Evolutionary conservation across 35 echinoderm and acorn worm genomes (phyloP), one percentile per base, ranked within the genome.

Genomic region (Apostichopus californicus): DNA sequence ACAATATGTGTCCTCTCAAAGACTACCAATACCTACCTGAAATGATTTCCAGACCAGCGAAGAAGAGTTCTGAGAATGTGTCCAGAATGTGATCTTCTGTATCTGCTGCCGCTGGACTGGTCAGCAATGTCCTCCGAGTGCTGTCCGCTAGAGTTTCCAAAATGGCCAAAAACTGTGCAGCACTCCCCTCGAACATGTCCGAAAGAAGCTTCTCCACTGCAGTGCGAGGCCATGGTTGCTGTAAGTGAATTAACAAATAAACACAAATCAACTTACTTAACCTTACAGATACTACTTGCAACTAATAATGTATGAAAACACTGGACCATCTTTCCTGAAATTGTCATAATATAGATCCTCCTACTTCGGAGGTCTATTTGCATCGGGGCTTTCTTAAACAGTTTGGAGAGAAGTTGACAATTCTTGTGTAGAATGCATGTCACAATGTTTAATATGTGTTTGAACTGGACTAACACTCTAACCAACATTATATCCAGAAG

Each of bases 131-230:
- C 82, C 97, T 87, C 71, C 97, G 75, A 17, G 97, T 98, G 60
- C 93, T 98, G 66, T 98, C 97, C 5, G 93, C 87, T 58, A 98
- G 72, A 4, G 97, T 98, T 87, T 98, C 97, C 17, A 98, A 34
- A 60, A 98, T 96, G 4, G 97, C 97, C 89, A 98, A 77, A 77
- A 98, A 98, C 92, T 98, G 97, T 24, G 97, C 97, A 57, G 97
- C 95, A 92, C 97, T 98, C 60, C 97, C 97, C 73, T 98, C 97
- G 94, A 98, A 98, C 97, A 98, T 98, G 81, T 98, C 97, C 12
- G 95, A 73, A 18, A 98, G 89, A 9, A 98, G 83, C 54, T 96
- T 98, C 81, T 98, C 97, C 6, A 96, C 94, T 46, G 97, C 77
- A 70, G 97, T 98, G 10, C 97, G 84, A 90, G 97, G 97, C 97